phyloP scores from a whole-genome alignment of 2,113 vertebrate species.

The Phaethornis superciliosus region DNA sequence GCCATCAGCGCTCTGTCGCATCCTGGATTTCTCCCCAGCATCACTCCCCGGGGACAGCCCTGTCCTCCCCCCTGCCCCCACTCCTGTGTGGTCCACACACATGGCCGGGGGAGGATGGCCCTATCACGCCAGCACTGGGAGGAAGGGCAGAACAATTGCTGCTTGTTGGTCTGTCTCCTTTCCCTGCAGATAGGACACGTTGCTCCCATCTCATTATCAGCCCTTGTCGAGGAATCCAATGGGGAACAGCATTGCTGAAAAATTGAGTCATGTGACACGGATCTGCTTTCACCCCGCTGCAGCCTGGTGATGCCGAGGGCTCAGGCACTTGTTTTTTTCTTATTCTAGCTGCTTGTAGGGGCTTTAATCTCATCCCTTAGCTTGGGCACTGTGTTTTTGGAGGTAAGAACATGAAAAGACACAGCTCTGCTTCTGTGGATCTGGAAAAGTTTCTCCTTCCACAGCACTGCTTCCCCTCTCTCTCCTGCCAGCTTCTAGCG shows the following conservation, averaged over 20 bases:
- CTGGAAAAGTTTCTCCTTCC: not conserved
- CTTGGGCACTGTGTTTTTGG: not conserved
- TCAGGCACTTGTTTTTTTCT: not conserved
- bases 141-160: constrained; percentile 34
- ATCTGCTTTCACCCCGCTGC: not conserved
- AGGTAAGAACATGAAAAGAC: not conserved
- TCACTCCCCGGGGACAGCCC: not conserved
- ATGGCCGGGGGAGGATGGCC: rapidly evolving
- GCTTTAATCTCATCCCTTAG: not conserved
- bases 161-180: not conserved
- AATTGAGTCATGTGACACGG: not conserved
- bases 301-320: not conserved
- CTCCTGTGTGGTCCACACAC: rapidly evolving
- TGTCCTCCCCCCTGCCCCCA: not conserved
- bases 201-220: not conserved
- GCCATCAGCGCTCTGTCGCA: rapidly evolving
- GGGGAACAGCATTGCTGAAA: not conserved
- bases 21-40: not conserved
- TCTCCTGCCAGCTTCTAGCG: not conserved
- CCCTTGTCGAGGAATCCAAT: rapidly evolving
- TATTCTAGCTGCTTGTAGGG: not conserved
- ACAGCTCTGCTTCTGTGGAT: not conserved
- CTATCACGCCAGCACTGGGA: not conserved
- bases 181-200: not conserved
- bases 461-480: not conserved